A percentile compares a stretch with the other conserved stretches of the same genome.
Conservation (phyloP, 2,888 invertebrate genomes). For the Drosophila hawaiiensis region DNA sequence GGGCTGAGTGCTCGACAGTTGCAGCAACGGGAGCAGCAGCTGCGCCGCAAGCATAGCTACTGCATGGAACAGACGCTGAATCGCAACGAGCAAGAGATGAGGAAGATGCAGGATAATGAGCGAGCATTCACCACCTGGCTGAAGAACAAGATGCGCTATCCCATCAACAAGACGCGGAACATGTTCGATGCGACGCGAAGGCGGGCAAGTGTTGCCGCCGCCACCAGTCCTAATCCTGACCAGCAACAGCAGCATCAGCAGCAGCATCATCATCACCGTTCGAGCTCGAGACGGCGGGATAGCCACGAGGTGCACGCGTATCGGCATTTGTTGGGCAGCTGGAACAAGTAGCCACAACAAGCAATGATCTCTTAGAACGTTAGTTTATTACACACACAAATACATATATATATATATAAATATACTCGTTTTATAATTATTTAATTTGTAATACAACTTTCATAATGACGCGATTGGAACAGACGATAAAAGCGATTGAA, state of each 20-base stretch:
- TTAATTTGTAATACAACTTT: conserved; percentile 68
- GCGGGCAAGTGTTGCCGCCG: conserved; percentile 55
- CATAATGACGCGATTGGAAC: conserved; percentile 31
- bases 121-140: conserved; percentile 87
- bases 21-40: conserved; percentile 84
- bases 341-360: conserved; percentile 58
- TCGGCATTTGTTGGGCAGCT: conserved; percentile 64
- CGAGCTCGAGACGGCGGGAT: conserved; percentile 46
- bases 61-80: conserved; percentile 81
- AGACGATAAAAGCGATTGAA: conserved; percentile 1
- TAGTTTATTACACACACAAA: conserved; percentile 9
- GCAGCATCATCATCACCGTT: conserved; percentile 23
- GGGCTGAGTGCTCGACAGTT: conserved; percentile 86
- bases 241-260: conserved; percentile 8
- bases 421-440: conserved; percentile 49
- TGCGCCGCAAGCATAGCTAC: conserved; percentile 80
- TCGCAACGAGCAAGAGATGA: conserved; percentile 85
- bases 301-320: conserved; percentile 66
- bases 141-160: conserved; percentile 85
- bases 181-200: conserved; percentile 83
- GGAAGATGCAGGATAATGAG: conserved; percentile 86
- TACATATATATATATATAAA: conserved; percentile 34
- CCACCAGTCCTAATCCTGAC: conserved; percentile 32
- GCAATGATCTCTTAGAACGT: conserved; percentile 6
- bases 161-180: conserved; percentile 84